Conservation (phyloP, 2,888 invertebrate genomes). For the Clepsis dumicolana region DNA sequence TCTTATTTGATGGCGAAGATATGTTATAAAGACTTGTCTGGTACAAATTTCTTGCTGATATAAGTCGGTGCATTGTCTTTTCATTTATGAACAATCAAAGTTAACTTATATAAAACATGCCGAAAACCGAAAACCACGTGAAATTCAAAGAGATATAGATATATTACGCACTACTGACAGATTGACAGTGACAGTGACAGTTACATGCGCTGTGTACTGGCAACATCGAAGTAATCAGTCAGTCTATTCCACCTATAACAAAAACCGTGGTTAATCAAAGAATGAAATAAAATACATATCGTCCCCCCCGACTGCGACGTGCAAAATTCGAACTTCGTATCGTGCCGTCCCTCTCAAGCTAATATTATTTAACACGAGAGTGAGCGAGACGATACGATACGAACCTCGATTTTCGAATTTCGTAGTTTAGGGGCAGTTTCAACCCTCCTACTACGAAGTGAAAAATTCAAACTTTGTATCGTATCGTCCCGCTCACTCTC, state of each 20-base stretch:
- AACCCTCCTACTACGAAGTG: too few relatives aligned
- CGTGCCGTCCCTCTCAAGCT: too few relatives aligned
- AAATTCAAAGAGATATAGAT: conserved; percentile 54
- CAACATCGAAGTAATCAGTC: not conserved
- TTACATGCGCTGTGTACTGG: not conserved
- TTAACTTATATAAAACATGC: conserved; percentile 59
- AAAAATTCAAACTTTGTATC: too few relatives aligned
- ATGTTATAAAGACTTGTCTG: conserved; percentile 71
- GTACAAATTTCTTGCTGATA: conserved; percentile 74
- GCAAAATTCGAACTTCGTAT: too few relatives aligned
- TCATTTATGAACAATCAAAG: conserved; percentile 56
- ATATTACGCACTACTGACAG: conserved; percentile 50
- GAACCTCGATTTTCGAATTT: too few relatives aligned
- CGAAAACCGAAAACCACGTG: conserved; percentile 72
- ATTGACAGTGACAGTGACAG: conserved; percentile 29
- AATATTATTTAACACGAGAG: too few relatives aligned
- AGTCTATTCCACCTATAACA: not conserved
- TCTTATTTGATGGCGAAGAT: conserved; percentile 60
- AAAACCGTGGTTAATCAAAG: not conserved
- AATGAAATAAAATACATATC: too few relatives aligned
- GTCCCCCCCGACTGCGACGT: too few relatives aligned
- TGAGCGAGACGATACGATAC: too few relatives aligned
- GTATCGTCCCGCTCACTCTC: too few relatives aligned
- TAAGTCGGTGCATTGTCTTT: conserved; percentile 77
- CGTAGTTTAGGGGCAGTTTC: too few relatives aligned